Conservation (phyloP, 2,888 invertebrate genomes). For the Phoenoteleia sp. region DNA sequence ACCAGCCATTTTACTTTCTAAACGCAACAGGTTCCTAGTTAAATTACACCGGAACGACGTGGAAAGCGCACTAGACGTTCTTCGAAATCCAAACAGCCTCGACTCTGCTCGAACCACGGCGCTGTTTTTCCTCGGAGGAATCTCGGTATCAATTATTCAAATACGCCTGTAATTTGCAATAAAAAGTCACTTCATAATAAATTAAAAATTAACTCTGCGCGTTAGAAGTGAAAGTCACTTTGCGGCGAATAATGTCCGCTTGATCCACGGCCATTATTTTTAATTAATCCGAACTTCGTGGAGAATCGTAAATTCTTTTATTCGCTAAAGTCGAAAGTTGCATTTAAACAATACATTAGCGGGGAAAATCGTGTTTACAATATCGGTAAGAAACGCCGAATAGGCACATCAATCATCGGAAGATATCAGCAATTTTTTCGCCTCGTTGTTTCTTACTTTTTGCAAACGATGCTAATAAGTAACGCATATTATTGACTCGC, state of each 20-base stretch:
- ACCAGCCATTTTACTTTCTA: conserved; percentile 59
- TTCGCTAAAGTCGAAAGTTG: background rate
- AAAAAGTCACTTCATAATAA: conserved; percentile 5
- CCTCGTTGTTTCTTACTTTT: conserved; percentile 24
- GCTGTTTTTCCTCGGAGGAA: background rate
- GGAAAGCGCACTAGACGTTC: conserved; percentile 61
- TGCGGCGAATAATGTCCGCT: background rate
- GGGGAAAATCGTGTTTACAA: conserved; percentile 32
- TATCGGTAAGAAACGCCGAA: background rate
- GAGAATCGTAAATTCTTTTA: background rate
- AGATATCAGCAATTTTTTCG: conserved; percentile 31
- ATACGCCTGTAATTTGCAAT: conserved; percentile 8
- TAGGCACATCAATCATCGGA: conserved; percentile 34
- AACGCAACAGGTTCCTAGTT: conserved; percentile 61
- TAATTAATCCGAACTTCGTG: background rate
- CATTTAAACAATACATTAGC: background rate
- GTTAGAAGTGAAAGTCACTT: conserved; percentile 29
- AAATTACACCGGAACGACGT: conserved; percentile 48
- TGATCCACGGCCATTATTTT: background rate
- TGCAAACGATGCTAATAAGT: conserved; percentile 37
- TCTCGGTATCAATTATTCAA: conserved; percentile 40
- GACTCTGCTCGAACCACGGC: conserved; percentile 12
- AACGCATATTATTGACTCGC: conserved; percentile 60
- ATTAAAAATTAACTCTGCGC: conserved; percentile 10
- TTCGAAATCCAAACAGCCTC: conserved; percentile 41